Percentiles rank a stretch among this genome's conserved stretches.
Evolutionary conservation across 2,797 vertebrate genomes (phyloP).

Genomic region (Falco concolor): DNA sequence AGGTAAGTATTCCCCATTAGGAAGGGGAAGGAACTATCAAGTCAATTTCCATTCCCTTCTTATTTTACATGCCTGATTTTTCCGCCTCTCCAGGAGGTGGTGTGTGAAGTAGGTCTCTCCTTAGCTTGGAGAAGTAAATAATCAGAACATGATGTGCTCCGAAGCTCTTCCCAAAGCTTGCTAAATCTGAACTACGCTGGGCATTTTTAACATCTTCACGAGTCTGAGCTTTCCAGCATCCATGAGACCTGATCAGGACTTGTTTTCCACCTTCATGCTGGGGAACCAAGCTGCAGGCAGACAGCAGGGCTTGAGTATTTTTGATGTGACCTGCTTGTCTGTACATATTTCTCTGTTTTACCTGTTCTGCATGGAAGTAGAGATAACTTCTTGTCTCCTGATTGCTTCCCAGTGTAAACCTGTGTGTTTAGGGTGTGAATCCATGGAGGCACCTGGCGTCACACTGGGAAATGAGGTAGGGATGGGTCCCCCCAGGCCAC

Average conservation of each 20-base stretch:
- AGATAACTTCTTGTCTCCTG: not conserved
- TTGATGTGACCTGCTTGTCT: not conserved
- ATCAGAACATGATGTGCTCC: not conserved
- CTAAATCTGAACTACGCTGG: not conserved
- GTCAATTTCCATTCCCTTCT: constrained; percentile 45
- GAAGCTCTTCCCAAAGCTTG: not conserved
- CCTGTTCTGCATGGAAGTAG: rapidly evolving
- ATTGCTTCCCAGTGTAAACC: not conserved
- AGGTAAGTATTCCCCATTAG: constrained; percentile 39
- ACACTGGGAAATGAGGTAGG: rapidly evolving
- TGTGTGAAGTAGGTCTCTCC: constrained; percentile 43
- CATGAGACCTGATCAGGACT: not conserved
- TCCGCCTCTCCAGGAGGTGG: constrained; percentile 33
- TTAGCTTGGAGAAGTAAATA: constrained; percentile 31
- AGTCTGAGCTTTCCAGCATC: not conserved
- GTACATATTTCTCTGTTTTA: not conserved
- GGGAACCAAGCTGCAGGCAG: not conserved
- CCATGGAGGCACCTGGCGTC: rapidly evolving
- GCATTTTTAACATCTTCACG: not conserved
- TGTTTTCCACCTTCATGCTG: not conserved
- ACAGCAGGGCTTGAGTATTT: not conserved
- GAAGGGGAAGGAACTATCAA: constrained; percentile 54
- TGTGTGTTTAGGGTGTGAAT: not conserved
- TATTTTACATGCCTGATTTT: constrained; percentile 37
- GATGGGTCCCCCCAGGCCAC: not conserved